These are phyloP conservation scores for Calameuta filiformis DNA, from an alignment of 2,888 invertebrate genomes.

Conservation along the genomic window DNA sequence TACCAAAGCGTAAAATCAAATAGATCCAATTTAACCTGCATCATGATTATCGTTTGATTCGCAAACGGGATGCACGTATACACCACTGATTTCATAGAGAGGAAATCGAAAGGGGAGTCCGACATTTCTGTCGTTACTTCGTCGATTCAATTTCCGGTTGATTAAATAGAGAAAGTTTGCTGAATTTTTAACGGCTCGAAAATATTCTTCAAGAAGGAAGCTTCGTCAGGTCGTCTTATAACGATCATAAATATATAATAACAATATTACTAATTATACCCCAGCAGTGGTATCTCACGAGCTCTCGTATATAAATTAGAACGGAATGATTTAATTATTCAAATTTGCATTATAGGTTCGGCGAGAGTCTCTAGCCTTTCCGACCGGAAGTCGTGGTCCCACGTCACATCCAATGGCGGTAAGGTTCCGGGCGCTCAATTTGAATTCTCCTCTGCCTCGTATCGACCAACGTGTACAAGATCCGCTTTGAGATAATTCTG, in stretches of 20 bases:
- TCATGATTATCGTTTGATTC: not conserved
- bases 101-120: not conserved
- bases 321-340: not conserved
- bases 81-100: not conserved
- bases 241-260: not conserved
- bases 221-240: not conserved
- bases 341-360: not conserved
- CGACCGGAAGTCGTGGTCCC: not conserved
- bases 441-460: not conserved
- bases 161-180: not conserved
- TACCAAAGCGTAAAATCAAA: no score
- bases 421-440: not conserved
- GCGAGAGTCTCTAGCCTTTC: not conserved
- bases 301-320: not conserved
- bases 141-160: not conserved
- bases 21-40: not conserved
- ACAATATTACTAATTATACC: not conserved
- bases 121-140: not conserved
- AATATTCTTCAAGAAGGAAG: not conserved
- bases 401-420: not conserved
- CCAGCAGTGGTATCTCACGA: not conserved
- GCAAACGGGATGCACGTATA: not conserved
- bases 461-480: not conserved
- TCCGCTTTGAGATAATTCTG: not conserved
- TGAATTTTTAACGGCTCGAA: not conserved